Conservation (phyloP, 2,888 invertebrate genomes). For the Ecliptopera silaceata region DNA sequence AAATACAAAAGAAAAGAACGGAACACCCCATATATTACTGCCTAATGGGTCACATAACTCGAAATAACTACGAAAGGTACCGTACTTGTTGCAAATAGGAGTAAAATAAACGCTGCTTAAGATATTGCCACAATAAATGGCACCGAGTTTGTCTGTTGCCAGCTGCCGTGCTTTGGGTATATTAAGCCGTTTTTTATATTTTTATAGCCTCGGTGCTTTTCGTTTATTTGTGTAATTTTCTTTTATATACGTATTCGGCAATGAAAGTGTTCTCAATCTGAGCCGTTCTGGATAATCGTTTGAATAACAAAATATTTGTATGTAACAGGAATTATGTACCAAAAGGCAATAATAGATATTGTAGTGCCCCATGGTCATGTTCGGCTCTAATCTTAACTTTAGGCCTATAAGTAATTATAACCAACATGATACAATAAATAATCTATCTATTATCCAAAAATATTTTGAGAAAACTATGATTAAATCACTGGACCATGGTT, state of each 20-base stretch:
- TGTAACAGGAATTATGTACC: too few species aligned
- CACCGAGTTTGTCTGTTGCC: constrained; percentile 44
- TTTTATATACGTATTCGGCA: neutral
- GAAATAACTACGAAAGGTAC: constrained; percentile 31
- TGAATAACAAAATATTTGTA: too few species aligned
- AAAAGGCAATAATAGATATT: too few species aligned
- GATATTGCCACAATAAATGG: constrained; percentile 46
- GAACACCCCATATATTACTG: constrained; percentile 17
- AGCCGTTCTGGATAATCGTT: neutral
- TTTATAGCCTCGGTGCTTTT: neutral
- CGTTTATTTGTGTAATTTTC: neutral
- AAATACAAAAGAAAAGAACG: constrained; percentile 21
- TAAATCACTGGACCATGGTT: too few species aligned
- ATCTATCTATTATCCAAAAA: too few species aligned
- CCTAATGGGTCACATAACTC: constrained; percentile 30
- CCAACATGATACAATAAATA: too few species aligned
- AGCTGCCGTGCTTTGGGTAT: constrained; percentile 1
- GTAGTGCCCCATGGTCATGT: too few species aligned
- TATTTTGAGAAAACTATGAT: too few species aligned
- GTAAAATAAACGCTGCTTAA: constrained; percentile 36
- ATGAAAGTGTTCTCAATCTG: too few species aligned
- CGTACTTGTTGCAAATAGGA: constrained; percentile 37
- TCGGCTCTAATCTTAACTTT: too few species aligned
- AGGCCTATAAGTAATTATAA: too few species aligned
- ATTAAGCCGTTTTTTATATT: neutral